Base-by-base conservation (phyloP, 2,113 vertebrate species). In the Archocentrus centrarchus region DNA sequence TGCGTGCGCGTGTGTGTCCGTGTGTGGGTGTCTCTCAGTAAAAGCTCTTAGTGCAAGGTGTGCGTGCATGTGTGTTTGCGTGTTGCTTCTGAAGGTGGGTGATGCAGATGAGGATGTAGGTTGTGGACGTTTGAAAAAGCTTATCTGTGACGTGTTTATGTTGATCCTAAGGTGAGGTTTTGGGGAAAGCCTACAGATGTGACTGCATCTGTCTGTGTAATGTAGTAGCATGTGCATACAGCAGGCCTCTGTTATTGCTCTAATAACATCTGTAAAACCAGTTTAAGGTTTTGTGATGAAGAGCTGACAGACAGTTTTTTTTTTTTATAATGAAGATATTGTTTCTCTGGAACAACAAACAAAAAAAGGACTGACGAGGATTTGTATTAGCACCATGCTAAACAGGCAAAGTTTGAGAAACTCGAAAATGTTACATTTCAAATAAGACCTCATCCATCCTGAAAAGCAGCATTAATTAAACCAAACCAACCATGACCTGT, bases 11-110 rank as follows among this genome's bases (percentile, higher is more conserved):
- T 77, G 76, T 77, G 77, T 75, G 75, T 58, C 15, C 11, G 35
- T 39, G 79, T 24, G 91, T 83, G 86, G 68, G 90, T 3, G 87
- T 86, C 81, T 91, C 87, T 89, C 89, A 86, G 84, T 90, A 47
- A 27, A 55, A 83, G 47, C 62, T 60, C 18, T 86, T 41, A 44
- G 53, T 78, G 63, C 11, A 37, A 82, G 47, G 24, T 79, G 30
- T 87, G 80, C 87, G 75, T 64, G 79, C 86, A 62, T 62, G 47
- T 86, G 80, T 87, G 80, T 82, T 50, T 86, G 83, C 47, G 59
- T 75, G 58, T 75, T 68, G 59, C 79, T 37, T 78, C 59, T 80
- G 86, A 63, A 70, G 83, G 75, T n/a, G 75, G 37, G 59, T 83
- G 79, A 70, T 79, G 58, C 59, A 61, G 62, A 70, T 79, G 75